Percentiles rank a stretch among this genome's conserved stretches.
Evolutionary conservation across 2,113 vertebrate genomes (phyloP).

Genomic region (Ondatra zibethicus): DNA sequence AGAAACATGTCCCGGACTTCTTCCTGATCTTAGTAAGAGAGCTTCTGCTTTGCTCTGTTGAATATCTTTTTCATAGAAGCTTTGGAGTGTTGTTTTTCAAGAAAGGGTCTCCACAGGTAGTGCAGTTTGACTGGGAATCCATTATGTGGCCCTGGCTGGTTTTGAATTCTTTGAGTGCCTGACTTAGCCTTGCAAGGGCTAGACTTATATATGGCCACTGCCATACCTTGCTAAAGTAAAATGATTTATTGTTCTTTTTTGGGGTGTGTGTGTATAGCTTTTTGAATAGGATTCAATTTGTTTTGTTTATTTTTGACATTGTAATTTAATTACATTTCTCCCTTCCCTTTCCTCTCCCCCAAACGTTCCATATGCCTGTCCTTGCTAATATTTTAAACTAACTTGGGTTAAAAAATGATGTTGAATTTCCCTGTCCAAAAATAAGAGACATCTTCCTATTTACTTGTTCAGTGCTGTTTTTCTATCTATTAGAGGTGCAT

Average conservation of each 20-base stretch:
- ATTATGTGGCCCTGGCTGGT: not conserved
- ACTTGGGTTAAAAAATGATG: not conserved
- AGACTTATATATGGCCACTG: not conserved
- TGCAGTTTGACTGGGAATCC: not conserved
- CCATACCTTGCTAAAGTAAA: no score
- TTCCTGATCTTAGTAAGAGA: not conserved
- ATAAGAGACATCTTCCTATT: not conserved
- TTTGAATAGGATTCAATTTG: not conserved
- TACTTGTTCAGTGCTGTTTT: not conserved
- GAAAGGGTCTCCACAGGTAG: not conserved
- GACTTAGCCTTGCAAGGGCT: not conserved
- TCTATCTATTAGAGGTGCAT: not conserved
- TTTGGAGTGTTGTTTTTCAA: not conserved
- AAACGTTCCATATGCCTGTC: not conserved
- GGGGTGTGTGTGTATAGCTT: not conserved
- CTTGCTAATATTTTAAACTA: not conserved
- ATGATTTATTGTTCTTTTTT: not conserved
- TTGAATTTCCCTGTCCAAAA: not conserved
- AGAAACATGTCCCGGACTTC: not conserved
- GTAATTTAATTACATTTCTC: not conserved
- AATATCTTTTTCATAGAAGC: not conserved
- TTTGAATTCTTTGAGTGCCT: not conserved
- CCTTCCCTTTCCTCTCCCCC: not conserved
- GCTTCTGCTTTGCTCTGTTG: not conserved
- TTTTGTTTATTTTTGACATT: not conserved